phyloP scores from a whole-genome alignment of 1,140 invertebrate species.

The Oncopodura yosiiana region DNA sequence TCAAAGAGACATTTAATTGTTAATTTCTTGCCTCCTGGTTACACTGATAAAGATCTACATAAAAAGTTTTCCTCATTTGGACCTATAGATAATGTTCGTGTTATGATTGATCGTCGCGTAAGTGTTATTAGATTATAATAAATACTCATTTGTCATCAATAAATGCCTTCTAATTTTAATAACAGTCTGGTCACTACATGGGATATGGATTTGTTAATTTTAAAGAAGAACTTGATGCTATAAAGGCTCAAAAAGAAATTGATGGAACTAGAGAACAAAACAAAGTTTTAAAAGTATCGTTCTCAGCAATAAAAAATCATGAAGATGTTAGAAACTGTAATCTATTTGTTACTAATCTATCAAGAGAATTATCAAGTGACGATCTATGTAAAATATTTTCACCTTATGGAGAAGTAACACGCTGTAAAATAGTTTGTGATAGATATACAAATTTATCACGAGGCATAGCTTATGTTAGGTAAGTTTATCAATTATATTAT shows the following conservation, averaged over 20 bases:
- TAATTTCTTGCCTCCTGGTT: conserved; percentile 87
- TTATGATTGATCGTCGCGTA: conserved; percentile 82
- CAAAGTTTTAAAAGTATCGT: conserved; percentile 80
- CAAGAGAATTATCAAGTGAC: conserved; percentile 66
- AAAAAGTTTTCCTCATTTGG: conserved; percentile 78
- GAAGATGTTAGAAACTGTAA: conserved; percentile 48
- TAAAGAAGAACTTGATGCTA: conserved; percentile 68
- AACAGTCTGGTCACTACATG: conserved; percentile 84
- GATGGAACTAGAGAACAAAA: conserved; percentile 81
- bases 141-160: not conserved
- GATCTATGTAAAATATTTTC: conserved; percentile 74
- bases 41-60: conserved; percentile 81
- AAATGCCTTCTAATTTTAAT: conserved; percentile 33
- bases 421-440: conserved; percentile 77
- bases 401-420: conserved; percentile 77
- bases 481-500: conserved; percentile 29
- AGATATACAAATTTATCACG: conserved; percentile 73
- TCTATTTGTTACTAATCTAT: conserved; percentile 85
- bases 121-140: not conserved
- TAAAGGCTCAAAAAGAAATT: conserved; percentile 69
- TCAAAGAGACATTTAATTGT: conserved; percentile 72
- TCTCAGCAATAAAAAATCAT: conserved; percentile 45
- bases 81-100: conserved; percentile 73
- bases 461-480: conserved; percentile 89
- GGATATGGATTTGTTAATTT: conserved; percentile 96